Conservation (phyloP, 2,888 invertebrate species). For the Neoscelio sp. region DNA sequence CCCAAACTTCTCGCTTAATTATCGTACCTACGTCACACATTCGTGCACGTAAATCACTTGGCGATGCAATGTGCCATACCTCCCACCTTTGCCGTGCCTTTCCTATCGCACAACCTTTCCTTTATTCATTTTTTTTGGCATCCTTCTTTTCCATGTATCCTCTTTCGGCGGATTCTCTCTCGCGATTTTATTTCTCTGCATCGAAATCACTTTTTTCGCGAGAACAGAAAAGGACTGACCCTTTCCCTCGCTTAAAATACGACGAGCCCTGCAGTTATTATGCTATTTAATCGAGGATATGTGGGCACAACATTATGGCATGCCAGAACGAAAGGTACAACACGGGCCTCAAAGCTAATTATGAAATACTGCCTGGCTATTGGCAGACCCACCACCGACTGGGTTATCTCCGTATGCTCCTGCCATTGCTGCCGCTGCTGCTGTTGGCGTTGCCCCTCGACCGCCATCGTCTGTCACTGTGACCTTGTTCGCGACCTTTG, state of each 20-base stretch:
- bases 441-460: background rate
- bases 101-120: constrained; percentile 31
- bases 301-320: constrained; percentile 77
- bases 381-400: constrained; percentile 73
- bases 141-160: constrained; percentile 45
- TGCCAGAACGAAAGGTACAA: constrained; percentile 68
- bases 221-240: constrained; percentile 49
- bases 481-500: constrained; percentile 44
- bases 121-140: constrained; percentile 45
- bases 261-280: constrained; percentile 76
- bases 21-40: constrained; percentile 79
- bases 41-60: constrained; percentile 80
- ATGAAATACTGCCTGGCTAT: constrained; percentile 79
- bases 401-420: constrained; percentile 1
- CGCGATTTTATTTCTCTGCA: constrained; percentile 70
- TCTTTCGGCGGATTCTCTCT: constrained; percentile 4
- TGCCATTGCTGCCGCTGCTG: too few species aligned
- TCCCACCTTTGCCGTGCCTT: constrained; percentile 51
- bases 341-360: constrained; percentile 78
- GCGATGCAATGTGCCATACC: constrained; percentile 71
- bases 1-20: constrained; percentile 79
- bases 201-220: constrained; percentile 73
- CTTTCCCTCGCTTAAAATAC: constrained; percentile 73
- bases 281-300: constrained; percentile 80
- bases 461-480: constrained; percentile 30